A percentile compares a stretch with the other conserved stretches of the same genome.
Conservation (phyloP, 1,140 invertebrate species). For the Saccostrea glomerata region DNA sequence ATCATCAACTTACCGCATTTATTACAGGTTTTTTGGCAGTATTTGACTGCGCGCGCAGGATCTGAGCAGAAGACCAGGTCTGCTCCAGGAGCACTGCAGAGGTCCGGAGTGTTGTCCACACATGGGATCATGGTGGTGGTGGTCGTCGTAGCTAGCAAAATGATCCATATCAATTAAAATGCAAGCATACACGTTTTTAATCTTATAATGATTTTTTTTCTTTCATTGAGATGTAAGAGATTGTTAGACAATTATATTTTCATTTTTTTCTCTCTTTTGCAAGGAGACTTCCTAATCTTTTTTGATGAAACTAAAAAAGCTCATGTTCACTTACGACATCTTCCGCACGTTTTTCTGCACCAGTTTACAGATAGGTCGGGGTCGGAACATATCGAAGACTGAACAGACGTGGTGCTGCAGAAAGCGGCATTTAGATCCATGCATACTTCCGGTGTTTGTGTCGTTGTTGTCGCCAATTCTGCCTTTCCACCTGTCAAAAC, state of each 20-base stretch:
- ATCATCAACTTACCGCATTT: slow-evolving; percentile 7
- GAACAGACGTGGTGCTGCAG: not conserved
- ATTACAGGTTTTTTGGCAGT: slow-evolving; percentile 7
- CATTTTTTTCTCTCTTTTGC: too few relatives aligned
- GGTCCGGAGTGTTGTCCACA: not conserved
- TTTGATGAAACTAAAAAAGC: too few relatives aligned
- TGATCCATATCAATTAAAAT: not conserved
- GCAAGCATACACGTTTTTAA: not conserved
- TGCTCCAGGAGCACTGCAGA: not conserved
- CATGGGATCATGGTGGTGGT: not conserved
- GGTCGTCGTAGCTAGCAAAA: not conserved
- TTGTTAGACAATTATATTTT: too few relatives aligned
- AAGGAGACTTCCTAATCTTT: too few relatives aligned
- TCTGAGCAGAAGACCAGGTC: not conserved
- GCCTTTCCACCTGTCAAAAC: not conserved
- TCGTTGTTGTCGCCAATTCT: not conserved
- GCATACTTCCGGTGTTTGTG: not conserved
- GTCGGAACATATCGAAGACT: not conserved
- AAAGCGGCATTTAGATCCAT: not conserved
- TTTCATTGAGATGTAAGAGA: not conserved
- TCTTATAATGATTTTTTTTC: not conserved
- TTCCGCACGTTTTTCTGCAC: slow-evolving; percentile 7
- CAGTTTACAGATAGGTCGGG: slow-evolving; percentile 3
- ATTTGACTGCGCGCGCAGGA: not conserved
- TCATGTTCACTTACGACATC: not conserved